Percentiles rank a stretch among this genome's conserved stretches.
Conservation (phyloP, 2,113 vertebrate species). For the Chrysochloris asiatica region DNA sequence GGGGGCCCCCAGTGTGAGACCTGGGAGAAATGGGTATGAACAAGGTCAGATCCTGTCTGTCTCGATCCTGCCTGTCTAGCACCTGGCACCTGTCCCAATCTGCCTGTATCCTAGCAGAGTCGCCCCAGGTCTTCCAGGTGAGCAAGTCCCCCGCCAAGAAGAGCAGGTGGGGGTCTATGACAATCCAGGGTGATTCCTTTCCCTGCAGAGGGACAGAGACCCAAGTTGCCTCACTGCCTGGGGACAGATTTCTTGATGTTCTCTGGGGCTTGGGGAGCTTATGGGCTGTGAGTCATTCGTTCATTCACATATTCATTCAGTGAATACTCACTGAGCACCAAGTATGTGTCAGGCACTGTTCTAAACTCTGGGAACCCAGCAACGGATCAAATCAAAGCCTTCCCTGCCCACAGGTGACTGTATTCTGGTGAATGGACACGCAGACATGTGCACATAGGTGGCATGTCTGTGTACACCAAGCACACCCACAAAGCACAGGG, state of each 20-base stretch:
- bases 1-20: not conserved
- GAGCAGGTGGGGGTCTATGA: not conserved
- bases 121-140: not conserved
- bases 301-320: not conserved
- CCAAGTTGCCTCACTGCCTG: not conserved
- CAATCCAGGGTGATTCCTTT: too few species aligned
- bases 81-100: too few species aligned
- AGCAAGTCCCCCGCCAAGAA: not conserved
- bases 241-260: rapidly evolving
- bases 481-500: not conserved
- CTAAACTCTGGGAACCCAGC: not conserved
- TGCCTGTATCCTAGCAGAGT: not conserved
- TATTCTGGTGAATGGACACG: not conserved
- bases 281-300: not conserved
- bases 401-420: not conserved
- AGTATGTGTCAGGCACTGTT: not conserved
- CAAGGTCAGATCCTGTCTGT: not conserved
- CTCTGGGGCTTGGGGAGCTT: not conserved
- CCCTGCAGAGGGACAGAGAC: not conserved
- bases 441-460: not conserved
- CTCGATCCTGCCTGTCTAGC: not conserved
- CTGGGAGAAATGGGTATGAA: not conserved
- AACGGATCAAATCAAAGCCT: too few species aligned
- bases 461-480: not conserved
- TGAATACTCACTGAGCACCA: not conserved